Conservation (phyloP, 2,113 vertebrate species). For the Oreotrochilus melanogaster region DNA sequence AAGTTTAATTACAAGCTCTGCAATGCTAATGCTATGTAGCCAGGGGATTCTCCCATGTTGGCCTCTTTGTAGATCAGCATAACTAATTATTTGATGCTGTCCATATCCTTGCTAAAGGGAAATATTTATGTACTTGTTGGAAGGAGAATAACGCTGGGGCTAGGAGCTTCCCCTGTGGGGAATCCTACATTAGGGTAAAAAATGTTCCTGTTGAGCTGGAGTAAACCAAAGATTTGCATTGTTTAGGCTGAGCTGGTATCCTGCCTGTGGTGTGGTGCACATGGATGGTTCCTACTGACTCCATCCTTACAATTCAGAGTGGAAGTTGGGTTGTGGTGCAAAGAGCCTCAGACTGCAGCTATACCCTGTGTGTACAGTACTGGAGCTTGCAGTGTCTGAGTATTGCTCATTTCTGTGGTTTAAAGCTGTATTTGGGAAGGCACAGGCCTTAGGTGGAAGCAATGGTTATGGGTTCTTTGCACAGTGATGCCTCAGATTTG, state of each 20-base stretch:
- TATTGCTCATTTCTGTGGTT: not conserved
- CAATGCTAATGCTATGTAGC: slow-evolving; percentile 10
- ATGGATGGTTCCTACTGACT: not conserved
- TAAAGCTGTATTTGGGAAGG: not conserved
- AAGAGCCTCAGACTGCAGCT: not conserved
- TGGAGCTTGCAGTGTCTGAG: not conserved
- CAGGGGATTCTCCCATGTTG: slow-evolving; percentile 15
- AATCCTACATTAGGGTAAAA: fast-evolving
- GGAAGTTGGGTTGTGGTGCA: not conserved
- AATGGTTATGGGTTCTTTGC: not conserved
- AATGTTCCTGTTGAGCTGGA: not conserved
- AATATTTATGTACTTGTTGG: not conserved
- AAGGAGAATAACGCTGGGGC: not conserved
- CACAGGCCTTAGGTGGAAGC: not conserved
- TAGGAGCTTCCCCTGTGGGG: not conserved
- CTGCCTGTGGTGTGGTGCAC: not conserved
- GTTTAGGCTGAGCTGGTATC: not conserved
- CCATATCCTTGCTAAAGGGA: not conserved
- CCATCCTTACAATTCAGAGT: too few relatives aligned
- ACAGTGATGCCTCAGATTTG: not conserved
- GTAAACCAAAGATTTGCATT: not conserved
- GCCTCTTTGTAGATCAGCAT: not conserved
- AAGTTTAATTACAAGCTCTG: slow-evolving; percentile 53
- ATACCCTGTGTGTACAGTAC: fast-evolving
- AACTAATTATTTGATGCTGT: not conserved